Evolutionary conservation across 2,888 invertebrate genomes (phyloP).

Genomic region (Theretra japonica): DNA sequence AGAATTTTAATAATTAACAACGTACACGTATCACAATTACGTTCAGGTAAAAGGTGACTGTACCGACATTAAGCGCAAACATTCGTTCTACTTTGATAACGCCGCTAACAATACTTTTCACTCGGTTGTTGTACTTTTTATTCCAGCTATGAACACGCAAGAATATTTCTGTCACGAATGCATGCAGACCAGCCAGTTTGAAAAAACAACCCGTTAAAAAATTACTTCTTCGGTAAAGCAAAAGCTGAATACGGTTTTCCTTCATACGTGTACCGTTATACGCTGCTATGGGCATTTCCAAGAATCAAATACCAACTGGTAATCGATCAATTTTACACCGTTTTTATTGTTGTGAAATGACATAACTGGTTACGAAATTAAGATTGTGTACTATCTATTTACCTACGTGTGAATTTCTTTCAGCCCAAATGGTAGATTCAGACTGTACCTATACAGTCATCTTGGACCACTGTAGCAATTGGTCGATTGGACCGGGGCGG

Average conservation of each 20-base stretch:
- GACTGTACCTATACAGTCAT: too few species aligned
- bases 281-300: not conserved
- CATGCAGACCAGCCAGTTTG: slow-evolving; percentile 35
- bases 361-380: too few species aligned
- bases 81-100: slow-evolving; percentile 63
- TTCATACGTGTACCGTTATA: slow-evolving; percentile 23
- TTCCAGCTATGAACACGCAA: slow-evolving; percentile 60
- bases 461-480: too few species aligned
- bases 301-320: slow-evolving; percentile 27
- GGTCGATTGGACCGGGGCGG: too few species aligned
- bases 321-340: not conserved
- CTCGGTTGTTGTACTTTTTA: slow-evolving; percentile 56
- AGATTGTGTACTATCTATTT: too few species aligned
- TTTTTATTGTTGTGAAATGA: too few species aligned
- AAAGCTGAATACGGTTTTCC: slow-evolving; percentile 15
- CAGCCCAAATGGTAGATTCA: too few species aligned
- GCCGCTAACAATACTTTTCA: slow-evolving; percentile 57
- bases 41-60: slow-evolving; percentile 34
- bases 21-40: slow-evolving; percentile 27
- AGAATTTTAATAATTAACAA: slow-evolving; percentile 10
- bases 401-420: too few species aligned
- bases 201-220: slow-evolving; percentile 32
- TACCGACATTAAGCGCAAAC: slow-evolving; percentile 39
- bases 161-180: slow-evolving; percentile 60
- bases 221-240: slow-evolving; percentile 29